phyloP scores from a whole-genome alignment of 1,140 invertebrate species.

The Macrotrachela quadricornifera region DNA sequence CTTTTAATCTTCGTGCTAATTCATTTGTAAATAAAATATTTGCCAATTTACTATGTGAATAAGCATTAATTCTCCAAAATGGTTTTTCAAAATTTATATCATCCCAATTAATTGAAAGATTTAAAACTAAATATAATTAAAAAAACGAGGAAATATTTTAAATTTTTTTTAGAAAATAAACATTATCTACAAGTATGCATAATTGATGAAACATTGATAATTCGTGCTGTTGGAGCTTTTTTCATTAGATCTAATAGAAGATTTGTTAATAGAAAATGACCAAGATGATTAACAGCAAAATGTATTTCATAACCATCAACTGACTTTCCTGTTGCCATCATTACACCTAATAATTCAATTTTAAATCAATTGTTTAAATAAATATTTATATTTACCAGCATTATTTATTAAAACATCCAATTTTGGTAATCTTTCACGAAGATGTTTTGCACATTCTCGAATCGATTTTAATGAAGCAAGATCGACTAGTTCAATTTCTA shows the following conservation, averaged over 20 bases:
- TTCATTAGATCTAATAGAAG: constrained; percentile 24
- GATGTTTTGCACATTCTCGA: constrained; percentile 37
- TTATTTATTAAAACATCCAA: constrained; percentile 42
- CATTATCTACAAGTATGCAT: constrained; percentile 10
- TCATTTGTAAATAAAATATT: constrained; percentile 16
- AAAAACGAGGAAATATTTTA: no score
- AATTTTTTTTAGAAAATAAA: background rate
- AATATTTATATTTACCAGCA: constrained; percentile 18
- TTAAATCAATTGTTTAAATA: no score
- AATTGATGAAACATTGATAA: constrained; percentile 16
- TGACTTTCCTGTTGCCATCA: constrained; percentile 17
- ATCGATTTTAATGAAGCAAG: constrained; percentile 15
- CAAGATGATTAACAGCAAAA: constrained; percentile 71
- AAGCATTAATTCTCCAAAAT: background rate
- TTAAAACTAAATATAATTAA: no score
- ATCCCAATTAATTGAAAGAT: background rate
- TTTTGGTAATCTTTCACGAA: constrained; percentile 13
- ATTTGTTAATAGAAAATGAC: constrained; percentile 56
- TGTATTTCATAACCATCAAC: constrained; percentile 61
- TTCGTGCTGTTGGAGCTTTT: constrained; percentile 14
- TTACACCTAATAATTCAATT: constrained; percentile 12
- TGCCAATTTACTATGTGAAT: constrained; percentile 16
- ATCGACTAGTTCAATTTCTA: constrained; percentile 13
- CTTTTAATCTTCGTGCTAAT: constrained; percentile 12
- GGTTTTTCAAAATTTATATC: background rate